A percentile compares a stretch with the other conserved stretches of the same genome.
Conservation (phyloP, 2,113 vertebrate genomes). For the Anser brachyrhynchus region DNA sequence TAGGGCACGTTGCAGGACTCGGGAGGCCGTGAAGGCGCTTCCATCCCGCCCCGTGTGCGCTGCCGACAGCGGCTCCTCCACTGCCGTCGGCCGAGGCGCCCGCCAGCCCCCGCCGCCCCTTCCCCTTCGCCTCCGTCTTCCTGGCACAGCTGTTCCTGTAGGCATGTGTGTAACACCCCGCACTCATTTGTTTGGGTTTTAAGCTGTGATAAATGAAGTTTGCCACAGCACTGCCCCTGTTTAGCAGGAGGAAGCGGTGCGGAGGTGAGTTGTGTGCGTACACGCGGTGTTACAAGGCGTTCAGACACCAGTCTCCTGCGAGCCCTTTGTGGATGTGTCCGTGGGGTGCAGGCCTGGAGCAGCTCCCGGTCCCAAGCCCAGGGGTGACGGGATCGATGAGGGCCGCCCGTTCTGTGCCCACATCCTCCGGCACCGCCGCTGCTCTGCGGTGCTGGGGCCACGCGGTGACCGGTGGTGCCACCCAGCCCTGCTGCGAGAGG, state of each 20-base stretch:
- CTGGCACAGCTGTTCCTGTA: accelerated
- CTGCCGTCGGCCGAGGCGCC: accelerated
- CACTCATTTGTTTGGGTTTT: slow-evolving; percentile 12
- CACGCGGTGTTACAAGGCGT: not conserved
- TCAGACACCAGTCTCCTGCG: accelerated
- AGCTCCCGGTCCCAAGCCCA: not conserved
- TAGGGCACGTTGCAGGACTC: not conserved
- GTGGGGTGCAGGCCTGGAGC: not conserved
- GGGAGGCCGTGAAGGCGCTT: not conserved
- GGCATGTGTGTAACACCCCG: not conserved
- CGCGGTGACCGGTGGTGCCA: not conserved
- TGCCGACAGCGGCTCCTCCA: accelerated
- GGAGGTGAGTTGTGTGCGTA: not conserved
- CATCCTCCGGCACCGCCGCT: not conserved
- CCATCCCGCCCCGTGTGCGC: not conserved
- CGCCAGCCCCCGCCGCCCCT: accelerated
- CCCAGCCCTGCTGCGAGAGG: not conserved
- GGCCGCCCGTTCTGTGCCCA: not conserved
- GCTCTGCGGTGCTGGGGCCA: not conserved
- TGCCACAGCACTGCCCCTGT: not conserved
- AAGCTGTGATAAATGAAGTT: slow-evolving; percentile 44
- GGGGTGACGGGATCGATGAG: not conserved
- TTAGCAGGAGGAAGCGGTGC: not conserved
- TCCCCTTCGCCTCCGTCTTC: not conserved
- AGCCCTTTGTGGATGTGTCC: accelerated